Evolutionary conservation across 2,113 vertebrate species (phyloP).

Genomic region (Tenebrosternarchus preto): DNA sequence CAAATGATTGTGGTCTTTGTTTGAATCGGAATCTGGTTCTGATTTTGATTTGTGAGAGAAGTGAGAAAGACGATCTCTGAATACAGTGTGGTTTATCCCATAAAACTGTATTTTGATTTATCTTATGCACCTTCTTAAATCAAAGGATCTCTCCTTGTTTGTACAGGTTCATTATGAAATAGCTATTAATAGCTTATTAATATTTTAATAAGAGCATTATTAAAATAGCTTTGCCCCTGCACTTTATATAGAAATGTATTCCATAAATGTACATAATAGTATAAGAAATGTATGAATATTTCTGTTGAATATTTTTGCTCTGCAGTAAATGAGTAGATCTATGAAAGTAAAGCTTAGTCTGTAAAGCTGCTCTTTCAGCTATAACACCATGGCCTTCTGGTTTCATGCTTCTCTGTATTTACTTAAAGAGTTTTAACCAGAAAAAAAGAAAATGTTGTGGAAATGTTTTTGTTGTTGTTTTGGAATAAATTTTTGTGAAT

Average conservation of each 20-base stretch:
- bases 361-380: neutral
- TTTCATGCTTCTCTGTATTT: constrained; percentile 17
- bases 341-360: constrained; percentile 23
- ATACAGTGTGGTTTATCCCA: too few relatives aligned
- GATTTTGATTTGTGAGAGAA: too few relatives aligned
- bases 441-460: constrained; percentile 17
- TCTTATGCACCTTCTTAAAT: neutral
- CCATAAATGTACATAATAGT: constrained; percentile 42
- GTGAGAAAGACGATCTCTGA: too few relatives aligned
- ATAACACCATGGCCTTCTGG: neutral
- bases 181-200: too few relatives aligned
- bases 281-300: constrained; percentile 30
- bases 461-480: constrained; percentile 35
- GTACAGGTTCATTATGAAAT: constrained; percentile 13
- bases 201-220: too few relatives aligned
- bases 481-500: constrained; percentile 38
- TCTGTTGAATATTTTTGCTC: constrained; percentile 20
- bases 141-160: neutral
- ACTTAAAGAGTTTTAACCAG: constrained; percentile 21
- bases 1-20: neutral
- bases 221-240: constrained; percentile 24
- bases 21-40: neutral
- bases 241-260: constrained; percentile 47
- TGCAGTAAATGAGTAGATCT: constrained; percentile 14
- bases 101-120: neutral